Percentiles rank a stretch among this genome's conserved stretches.
Evolutionary conservation across 2,888 invertebrate genomes (phyloP).

Genomic region (Omphaloscelis lunosa): DNA sequence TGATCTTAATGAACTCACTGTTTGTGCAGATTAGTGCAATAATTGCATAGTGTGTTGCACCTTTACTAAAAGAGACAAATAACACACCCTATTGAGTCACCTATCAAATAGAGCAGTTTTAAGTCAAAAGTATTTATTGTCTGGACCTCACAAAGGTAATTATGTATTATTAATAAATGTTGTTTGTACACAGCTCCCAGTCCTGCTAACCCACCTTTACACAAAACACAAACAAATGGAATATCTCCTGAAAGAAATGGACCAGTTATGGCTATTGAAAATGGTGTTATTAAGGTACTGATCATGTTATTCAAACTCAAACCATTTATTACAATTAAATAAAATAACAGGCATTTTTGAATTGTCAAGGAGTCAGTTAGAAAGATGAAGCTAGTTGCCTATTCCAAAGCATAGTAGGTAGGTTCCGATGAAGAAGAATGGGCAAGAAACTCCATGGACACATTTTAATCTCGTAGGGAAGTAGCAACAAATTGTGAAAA

Average conservation of each 20-base stretch:
- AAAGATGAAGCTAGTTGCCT: neutral
- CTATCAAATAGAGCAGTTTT: neutral
- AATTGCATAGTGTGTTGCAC: neutral
- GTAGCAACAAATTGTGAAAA: neutral
- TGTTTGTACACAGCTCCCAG: slow-evolving; percentile 67
- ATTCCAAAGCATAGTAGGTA: neutral
- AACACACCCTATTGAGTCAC: neutral
- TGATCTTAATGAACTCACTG: neutral
- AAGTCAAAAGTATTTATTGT: neutral
- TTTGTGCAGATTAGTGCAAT: neutral
- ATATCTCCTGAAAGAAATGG: slow-evolving; percentile 75
- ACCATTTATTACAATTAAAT: too few species aligned
- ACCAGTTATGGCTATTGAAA: slow-evolving; percentile 87
- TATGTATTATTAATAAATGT: neutral
- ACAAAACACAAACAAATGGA: slow-evolving; percentile 57
- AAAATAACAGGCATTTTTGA: neutral
- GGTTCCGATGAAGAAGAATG: neutral
- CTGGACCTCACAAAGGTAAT: neutral
- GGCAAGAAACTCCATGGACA: neutral
- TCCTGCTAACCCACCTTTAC: slow-evolving; percentile 54
- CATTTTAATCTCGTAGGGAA: neutral
- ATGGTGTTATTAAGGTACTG: slow-evolving; percentile 86
- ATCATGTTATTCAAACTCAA: neutral
- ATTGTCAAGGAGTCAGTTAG: neutral
- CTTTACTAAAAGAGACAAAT: neutral